phyloP scores from a whole-genome alignment of 2,888 invertebrate genomes.

The Cremastinae sp. region DNA sequence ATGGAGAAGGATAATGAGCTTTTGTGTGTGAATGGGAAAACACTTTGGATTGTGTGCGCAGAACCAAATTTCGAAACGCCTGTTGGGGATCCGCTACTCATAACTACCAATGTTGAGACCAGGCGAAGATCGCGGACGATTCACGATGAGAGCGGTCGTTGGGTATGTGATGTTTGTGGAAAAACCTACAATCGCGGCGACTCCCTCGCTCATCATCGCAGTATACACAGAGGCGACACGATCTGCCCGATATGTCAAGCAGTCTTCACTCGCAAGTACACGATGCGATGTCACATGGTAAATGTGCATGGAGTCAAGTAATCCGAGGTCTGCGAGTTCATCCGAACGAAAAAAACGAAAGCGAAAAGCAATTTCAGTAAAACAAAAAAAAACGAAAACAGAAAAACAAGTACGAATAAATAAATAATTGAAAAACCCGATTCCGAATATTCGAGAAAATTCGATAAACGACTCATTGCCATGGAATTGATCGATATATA shows the following conservation, averaged over 20 bases:
- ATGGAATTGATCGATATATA: constrained; percentile 58
- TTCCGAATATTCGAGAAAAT: constrained; percentile 24
- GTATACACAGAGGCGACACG: constrained; percentile 80
- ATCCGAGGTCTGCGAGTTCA: constrained; percentile 53
- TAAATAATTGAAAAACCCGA: constrained; percentile 25
- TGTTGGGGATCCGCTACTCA: constrained; percentile 72
- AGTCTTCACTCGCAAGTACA: constrained; percentile 79
- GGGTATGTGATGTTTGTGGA: constrained; percentile 80
- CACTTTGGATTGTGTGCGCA: constrained; percentile 80
- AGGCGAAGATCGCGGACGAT: constrained; percentile 76
- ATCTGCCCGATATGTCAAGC: constrained; percentile 79
- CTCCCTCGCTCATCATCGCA: constrained; percentile 80
- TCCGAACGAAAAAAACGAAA: constrained; percentile 26
- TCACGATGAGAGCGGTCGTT: constrained; percentile 77
- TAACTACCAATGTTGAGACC: constrained; percentile 62
- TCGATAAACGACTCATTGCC: constrained; percentile 45
- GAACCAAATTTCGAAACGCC: constrained; percentile 74
- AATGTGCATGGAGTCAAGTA: constrained; percentile 78
- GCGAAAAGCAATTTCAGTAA: constrained; percentile 22
- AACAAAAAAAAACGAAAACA: constrained; percentile 18
- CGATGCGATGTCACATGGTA: constrained; percentile 79
- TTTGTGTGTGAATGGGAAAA: constrained; percentile 77
- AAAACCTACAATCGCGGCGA: constrained; percentile 80
- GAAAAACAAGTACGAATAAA: constrained; percentile 20
- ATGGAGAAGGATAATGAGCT: constrained; percentile 66